phyloP scores from a whole-genome alignment of 2,888 invertebrate genomes.

The Parnassius smintheus region DNA sequence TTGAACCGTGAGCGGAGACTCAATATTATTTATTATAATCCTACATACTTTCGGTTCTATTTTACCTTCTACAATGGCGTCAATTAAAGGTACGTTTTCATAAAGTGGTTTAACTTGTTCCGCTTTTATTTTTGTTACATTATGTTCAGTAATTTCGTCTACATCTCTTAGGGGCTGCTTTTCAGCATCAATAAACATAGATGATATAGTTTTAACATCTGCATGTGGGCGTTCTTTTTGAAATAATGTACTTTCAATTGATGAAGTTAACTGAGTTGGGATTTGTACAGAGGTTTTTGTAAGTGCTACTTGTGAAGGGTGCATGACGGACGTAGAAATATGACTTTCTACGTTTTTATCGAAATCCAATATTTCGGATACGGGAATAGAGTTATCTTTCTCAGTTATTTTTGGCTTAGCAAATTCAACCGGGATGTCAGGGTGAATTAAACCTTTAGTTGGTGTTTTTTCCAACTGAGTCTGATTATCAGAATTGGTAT shows the following conservation, averaged over 20 bases:
- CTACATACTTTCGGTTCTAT: slow-evolving; percentile 85
- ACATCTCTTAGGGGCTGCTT: slow-evolving; percentile 68
- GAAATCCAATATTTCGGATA: too few species aligned
- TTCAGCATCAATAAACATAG: slow-evolving; percentile 70
- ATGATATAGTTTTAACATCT: slow-evolving; percentile 61
- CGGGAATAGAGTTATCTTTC: too few species aligned
- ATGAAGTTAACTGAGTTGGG: slow-evolving; percentile 4
- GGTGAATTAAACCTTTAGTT: slow-evolving; percentile 13
- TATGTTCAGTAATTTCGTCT: slow-evolving; percentile 75
- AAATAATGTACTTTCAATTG: slow-evolving; percentile 16
- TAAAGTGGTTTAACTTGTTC: slow-evolving; percentile 53
- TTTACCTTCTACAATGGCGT: slow-evolving; percentile 83
- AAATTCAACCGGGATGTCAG: slow-evolving; percentile 9
- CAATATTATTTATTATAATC: slow-evolving; percentile 82
- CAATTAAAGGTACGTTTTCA: slow-evolving; percentile 79
- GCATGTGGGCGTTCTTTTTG: slow-evolving; percentile 18
- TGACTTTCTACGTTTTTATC: too few species aligned
- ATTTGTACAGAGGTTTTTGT: not conserved
- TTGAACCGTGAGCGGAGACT: slow-evolving; percentile 83
- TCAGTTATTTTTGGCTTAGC: not conserved
- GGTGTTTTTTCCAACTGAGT: slow-evolving; percentile 23
- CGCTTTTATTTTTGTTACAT: slow-evolving; percentile 57
- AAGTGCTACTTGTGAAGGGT: not conserved
- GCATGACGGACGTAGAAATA: too few species aligned
- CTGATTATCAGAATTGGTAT: not conserved